Conservation (phyloP, 2,797 vertebrate species). For the Hydrolagus colliei region DNA sequence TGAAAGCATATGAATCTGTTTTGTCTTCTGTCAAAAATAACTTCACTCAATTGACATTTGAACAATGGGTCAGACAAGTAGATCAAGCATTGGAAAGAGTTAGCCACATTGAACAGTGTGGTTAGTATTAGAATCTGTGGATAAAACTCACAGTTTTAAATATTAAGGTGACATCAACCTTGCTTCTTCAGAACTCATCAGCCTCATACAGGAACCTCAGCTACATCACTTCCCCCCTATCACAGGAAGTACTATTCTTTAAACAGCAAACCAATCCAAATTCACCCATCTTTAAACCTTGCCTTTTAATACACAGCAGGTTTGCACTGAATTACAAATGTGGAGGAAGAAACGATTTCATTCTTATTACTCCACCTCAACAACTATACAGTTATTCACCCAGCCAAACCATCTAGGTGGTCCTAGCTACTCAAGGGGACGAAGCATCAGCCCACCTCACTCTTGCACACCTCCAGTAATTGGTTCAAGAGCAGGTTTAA, state of each 20-base stretch:
- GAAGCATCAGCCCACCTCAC: background rate
- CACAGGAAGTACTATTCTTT: background rate
- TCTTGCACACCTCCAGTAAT: background rate
- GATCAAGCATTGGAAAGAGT: too few species aligned
- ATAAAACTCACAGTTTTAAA: background rate
- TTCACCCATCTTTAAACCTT: background rate
- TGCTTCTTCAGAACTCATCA: background rate
- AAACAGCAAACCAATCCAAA: background rate
- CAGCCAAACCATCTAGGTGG: background rate
- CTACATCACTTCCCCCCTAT: slow-evolving; percentile 1
- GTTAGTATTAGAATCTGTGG: background rate
- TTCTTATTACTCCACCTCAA: background rate
- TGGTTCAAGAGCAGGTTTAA: background rate
- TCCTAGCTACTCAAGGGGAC: background rate
- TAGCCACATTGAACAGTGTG: background rate
- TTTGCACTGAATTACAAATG: background rate
- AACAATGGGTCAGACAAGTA: too few species aligned
- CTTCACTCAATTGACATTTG: too few species aligned
- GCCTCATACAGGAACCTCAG: background rate
- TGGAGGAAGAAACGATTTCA: too few species aligned
- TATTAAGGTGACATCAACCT: background rate
- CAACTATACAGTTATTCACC: background rate
- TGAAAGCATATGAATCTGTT: background rate
- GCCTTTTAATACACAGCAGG: background rate
- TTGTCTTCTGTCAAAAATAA: too few species aligned